phyloP scores from a whole-genome alignment of 2,113 vertebrate genomes.

The Antechinus stuartii region DNA sequence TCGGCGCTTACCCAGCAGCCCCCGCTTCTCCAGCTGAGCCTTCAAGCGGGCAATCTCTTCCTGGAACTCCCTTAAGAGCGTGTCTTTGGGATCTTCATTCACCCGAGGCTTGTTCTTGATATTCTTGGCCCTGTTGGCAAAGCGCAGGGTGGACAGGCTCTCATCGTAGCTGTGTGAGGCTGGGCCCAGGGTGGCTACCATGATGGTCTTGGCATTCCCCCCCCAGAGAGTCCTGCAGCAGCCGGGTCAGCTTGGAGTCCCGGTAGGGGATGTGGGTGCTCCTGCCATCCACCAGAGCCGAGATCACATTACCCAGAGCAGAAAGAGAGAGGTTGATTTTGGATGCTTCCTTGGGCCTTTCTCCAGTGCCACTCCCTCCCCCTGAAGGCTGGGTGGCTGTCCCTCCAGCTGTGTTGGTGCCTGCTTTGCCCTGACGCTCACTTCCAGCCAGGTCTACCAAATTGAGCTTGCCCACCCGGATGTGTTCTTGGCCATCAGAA shows the following conservation, averaged over 20 bases:
- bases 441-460: constrained; percentile 97
- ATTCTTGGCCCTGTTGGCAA: constrained; percentile 97
- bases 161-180: constrained; percentile 93
- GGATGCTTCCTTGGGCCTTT: constrained; percentile 93
- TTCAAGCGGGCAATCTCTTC: constrained; percentile 95
- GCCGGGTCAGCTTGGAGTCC: constrained; percentile 97
- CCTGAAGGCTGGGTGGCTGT: constrained; percentile 28
- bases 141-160: constrained; percentile 94
- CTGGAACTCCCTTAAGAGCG: constrained; percentile 95
- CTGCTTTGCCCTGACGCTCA: constrained; percentile 94
- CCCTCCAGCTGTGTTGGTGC: constrained; percentile 75
- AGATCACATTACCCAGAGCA: constrained; percentile 97
- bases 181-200: constrained; percentile 96
- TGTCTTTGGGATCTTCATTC: constrained; percentile 98
- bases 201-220: constrained; percentile 97
- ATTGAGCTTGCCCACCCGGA: constrained; percentile 97
- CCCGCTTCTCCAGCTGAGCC: constrained; percentile 93
- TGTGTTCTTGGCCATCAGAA: constrained; percentile 93
- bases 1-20: constrained; percentile 89
- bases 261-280: constrained; percentile 96
- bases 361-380: constrained; percentile 76
- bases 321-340: constrained; percentile 98
- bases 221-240: constrained; percentile 96
- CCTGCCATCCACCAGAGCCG: constrained; percentile 92
- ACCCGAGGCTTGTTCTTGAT: constrained; percentile 97